Base-by-base conservation (phyloP, 2,888 invertebrate species). In the Colostygia pectinataria region DNA sequence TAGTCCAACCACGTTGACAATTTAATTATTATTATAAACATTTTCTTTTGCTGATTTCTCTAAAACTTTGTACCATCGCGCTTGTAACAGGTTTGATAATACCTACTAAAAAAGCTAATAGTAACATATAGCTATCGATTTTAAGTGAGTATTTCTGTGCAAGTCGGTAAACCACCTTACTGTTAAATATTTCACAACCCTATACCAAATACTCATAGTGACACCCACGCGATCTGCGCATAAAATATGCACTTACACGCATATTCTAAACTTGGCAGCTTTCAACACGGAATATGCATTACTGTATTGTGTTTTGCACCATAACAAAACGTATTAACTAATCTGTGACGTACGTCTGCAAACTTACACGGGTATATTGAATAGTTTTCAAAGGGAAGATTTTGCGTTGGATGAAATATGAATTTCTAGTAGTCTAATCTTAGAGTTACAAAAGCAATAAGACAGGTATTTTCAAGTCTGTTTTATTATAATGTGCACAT, bases 181-280 rank as follows among this genome's bases (percentile, higher is more conserved):
- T 20, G 6, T 20, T 20, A 20, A 20, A 20, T 20, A 6, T 20
- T 5, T 20, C 6, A 1, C 42, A 44, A 23, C 33, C 14, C 20
- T 28, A 25, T 29, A 27, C 33, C 20, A 28, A 41, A 38, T 45
- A 34, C 42, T 31, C 34, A 55, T 29, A 36, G 25, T 49, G 13
- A 52, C 70, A 53, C 71, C 69, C 63, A 72, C 76, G 61, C 65
- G 36, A 55, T 45, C 52, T 54, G 61, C 50, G 55, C 73, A 78
- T 81, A 78, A 52, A 79, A 80, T 80, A 80, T 78, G 78, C 76
- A 80, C 73, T 72, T 75, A 68, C 73, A 77, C 69, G 73, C 71
- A 75, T 74, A 76, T 55, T 55, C 43, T 28, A 29, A 46, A 42
- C 15, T 46, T 15, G 28, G 37, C 39, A 63, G 61, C 70, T 68